Evolutionary conservation across 2,113 vertebrate genomes (phyloP).

Genomic region (Pterocles gutturalis): DNA sequence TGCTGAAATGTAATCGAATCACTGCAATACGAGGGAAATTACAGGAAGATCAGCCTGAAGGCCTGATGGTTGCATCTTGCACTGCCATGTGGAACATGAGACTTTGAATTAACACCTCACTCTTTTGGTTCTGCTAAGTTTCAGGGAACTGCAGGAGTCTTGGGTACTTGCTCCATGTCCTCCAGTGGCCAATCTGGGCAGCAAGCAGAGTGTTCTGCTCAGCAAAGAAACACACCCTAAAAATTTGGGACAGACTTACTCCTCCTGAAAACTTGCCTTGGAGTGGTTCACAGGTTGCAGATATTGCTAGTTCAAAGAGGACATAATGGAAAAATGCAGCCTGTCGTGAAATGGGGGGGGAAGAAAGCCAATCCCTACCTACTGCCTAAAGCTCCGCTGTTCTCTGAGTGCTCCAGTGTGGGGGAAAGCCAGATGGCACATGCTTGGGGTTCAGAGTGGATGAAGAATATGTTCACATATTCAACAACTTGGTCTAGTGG

Average conservation of each 20-base stretch:
- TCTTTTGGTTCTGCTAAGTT: not conserved
- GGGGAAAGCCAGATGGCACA: not conserved
- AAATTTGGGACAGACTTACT: not conserved
- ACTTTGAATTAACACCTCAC: slow-evolving; percentile 13
- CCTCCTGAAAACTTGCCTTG: not conserved
- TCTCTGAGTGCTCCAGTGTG: not conserved
- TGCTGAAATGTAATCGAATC: slow-evolving; percentile 28
- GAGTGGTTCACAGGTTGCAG: not conserved
- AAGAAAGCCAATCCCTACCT: not conserved
- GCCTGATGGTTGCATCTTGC: slow-evolving; percentile 8
- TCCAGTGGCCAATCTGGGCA: not conserved
- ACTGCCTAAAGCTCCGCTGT: not conserved
- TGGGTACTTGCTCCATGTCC: not conserved
- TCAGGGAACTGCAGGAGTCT: slow-evolving; percentile 2
- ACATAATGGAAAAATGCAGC: not conserved
- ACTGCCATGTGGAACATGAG: slow-evolving; percentile 8
- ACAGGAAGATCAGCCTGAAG: not conserved
- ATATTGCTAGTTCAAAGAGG: not conserved
- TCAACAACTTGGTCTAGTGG: no score
- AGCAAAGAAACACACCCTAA: not conserved
- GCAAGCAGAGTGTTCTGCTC: not conserved
- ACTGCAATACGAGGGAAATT: slow-evolving; percentile 24
- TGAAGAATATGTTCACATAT: not conserved
- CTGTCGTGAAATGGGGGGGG: not conserved
- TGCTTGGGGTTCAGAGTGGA: not conserved